These are phyloP conservation scores for Pristionchus maxplancki DNA, from an alignment of 2,888 invertebrate species.

Conservation along the genomic window DNA sequence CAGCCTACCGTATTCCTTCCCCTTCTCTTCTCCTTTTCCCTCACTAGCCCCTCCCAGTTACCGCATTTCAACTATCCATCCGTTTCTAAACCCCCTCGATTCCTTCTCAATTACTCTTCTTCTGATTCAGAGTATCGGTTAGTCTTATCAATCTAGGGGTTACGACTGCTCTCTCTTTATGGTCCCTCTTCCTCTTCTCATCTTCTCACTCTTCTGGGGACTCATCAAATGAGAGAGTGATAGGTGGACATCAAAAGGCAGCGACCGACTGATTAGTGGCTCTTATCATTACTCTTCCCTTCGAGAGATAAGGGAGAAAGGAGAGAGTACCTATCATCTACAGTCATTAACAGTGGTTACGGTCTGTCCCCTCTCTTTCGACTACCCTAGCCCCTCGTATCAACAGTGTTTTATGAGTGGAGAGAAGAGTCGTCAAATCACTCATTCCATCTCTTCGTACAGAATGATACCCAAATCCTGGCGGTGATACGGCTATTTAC, in stretches of 20 bases:
- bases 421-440: constrained; percentile 41
- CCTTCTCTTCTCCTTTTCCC: constrained; percentile 26
- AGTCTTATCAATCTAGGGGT: constrained; percentile 14
- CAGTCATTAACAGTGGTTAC: constrained; percentile 33
- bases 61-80: background rate
- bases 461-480: constrained; percentile 23
- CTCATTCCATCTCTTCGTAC: constrained; percentile 13
- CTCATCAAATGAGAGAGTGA: constrained; percentile 18
- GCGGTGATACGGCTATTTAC: constrained; percentile 28
- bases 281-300: background rate
- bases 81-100: background rate
- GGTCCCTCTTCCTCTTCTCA: background rate
- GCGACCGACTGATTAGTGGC: constrained; percentile 41
- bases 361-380: background rate
- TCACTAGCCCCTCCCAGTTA: constrained; percentile 20
- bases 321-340: constrained; percentile 1
- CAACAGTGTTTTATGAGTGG: constrained; percentile 37
- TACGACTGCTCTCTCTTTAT: background rate
- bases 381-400: constrained; percentile 3
- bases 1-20: constrained; percentile 25
- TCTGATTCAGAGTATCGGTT: constrained; percentile 2
- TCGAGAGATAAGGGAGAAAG: background rate
- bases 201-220: constrained; percentile 15
- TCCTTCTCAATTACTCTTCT: background rate
- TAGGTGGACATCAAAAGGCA: constrained; percentile 10